These are phyloP conservation scores for Champsocephalus esox DNA, from an alignment of 2,797 vertebrate species.

Conservation along the genomic window DNA sequence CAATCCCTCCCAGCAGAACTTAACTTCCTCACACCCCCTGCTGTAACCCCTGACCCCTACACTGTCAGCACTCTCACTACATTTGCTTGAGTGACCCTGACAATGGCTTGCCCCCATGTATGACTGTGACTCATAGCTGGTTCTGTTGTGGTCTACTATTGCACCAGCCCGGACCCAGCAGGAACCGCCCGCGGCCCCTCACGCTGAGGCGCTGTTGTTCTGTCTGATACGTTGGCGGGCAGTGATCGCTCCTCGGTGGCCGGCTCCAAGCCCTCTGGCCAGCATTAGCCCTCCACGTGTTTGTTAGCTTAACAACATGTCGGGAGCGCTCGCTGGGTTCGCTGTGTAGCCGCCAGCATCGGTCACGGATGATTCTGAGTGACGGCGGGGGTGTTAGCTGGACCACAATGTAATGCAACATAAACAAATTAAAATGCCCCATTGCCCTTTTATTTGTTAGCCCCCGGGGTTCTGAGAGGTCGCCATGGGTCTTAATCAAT, in stretches of 20 bases:
- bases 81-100: conserved; percentile 46
- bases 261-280: conserved; percentile 29
- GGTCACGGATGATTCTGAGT: neutral
- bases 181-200: conserved; percentile 26
- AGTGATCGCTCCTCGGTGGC: conserved; percentile 31
- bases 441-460: neutral
- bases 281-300: conserved; percentile 9
- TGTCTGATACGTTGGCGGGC: conserved; percentile 16
- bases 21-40: conserved; percentile 26
- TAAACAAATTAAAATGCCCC: conserved; percentile 2
- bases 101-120: conserved; percentile 6
- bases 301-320: conserved; percentile 41
- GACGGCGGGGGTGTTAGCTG: conserved; percentile 6
- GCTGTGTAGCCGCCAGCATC: conserved; percentile 14
- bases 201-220: conserved; percentile 18
- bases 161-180: conserved; percentile 6
- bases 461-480: neutral
- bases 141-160: conserved; percentile 10
- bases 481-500: neutral
- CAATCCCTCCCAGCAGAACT: conserved; percentile 20
- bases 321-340: conserved; percentile 4
- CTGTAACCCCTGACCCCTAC: conserved; percentile 24
- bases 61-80: conserved; percentile 6
- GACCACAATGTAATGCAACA: conserved; percentile 17
- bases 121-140: conserved; percentile 38